A percentile compares a stretch with the other conserved stretches of the same genome.
Conservation (phyloP, 2,888 invertebrate species). For the Troilus luridus region DNA sequence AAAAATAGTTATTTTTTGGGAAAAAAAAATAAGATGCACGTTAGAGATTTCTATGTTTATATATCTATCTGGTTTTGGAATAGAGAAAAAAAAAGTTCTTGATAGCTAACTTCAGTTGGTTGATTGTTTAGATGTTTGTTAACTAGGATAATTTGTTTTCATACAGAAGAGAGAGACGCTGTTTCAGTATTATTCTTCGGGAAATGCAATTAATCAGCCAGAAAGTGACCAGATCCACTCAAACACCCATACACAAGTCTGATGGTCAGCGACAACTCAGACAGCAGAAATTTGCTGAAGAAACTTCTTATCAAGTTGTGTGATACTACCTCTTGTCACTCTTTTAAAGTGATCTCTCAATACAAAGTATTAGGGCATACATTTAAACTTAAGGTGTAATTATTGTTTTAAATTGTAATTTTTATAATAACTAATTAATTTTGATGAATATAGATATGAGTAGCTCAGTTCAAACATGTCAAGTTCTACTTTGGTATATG, state of each 20-base stretch:
- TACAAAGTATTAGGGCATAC: constrained; percentile 39
- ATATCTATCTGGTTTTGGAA: constrained; percentile 5
- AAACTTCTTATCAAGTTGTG: constrained; percentile 36
- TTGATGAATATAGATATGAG: neutral
- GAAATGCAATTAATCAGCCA: constrained; percentile 80
- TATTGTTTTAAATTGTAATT: neutral
- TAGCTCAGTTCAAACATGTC: no score
- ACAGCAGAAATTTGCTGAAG: constrained; percentile 48
- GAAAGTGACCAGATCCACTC: constrained; percentile 86
- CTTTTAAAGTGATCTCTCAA: constrained; percentile 41
- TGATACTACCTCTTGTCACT: constrained; percentile 48
- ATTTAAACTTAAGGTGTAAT: constrained; percentile 4
- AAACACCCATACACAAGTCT: constrained; percentile 90
- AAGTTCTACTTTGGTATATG: no score
- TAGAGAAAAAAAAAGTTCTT: constrained; percentile 21
- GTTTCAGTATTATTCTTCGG: constrained; percentile 87
- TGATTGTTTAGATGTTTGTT: constrained; percentile 37
- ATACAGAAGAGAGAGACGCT: constrained; percentile 65
- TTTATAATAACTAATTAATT: neutral
- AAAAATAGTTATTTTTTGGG: neutral
- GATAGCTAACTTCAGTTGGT: constrained; percentile 27
- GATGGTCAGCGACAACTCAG: constrained; percentile 70
- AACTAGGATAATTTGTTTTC: constrained; percentile 55
- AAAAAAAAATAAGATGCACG: neutral
- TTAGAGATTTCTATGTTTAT: neutral